Conservation (phyloP, 2,113 vertebrate species). For the Mellivora capensis region DNA sequence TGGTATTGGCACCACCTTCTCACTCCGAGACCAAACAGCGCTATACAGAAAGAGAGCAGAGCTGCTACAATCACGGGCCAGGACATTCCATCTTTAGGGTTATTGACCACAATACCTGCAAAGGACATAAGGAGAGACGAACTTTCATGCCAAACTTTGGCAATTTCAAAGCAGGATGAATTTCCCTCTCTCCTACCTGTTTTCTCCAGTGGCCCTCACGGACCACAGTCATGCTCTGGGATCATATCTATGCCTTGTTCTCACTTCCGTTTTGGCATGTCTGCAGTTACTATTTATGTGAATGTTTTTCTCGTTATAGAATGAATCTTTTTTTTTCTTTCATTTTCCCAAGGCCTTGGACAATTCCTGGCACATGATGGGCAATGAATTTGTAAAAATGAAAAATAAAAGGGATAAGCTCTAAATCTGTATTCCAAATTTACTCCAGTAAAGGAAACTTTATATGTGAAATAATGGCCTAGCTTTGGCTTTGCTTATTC, state of each 20-base stretch:
- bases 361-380: not conserved
- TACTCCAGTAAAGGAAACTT: not conserved
- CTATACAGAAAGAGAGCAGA: slow-evolving; percentile 69
- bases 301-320: not conserved
- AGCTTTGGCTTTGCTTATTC: not conserved
- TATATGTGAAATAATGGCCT: not conserved
- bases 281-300: not conserved
- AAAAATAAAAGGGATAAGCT: not conserved
- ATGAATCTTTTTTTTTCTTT: not conserved
- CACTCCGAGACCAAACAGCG: slow-evolving; percentile 69
- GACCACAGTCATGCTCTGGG: not conserved
- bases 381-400: not conserved
- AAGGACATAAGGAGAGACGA: not conserved
- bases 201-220: not conserved
- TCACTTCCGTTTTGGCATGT: not conserved
- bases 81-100: not conserved
- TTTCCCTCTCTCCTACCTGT: not conserved
- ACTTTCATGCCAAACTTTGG: not conserved
- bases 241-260: not conserved
- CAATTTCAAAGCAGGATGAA: not conserved
- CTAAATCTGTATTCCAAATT: not conserved
- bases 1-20: slow-evolving; percentile 81
- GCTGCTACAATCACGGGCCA: slow-evolving; percentile 72
- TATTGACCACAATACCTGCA: not conserved
- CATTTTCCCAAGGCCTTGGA: not conserved